A percentile compares a stretch with the other conserved stretches of the same genome.
These are phyloP conservation scores for Lepilemur ruficaudatus DNA, from an alignment of 2,797 vertebrate species.

Conservation along the genomic window DNA sequence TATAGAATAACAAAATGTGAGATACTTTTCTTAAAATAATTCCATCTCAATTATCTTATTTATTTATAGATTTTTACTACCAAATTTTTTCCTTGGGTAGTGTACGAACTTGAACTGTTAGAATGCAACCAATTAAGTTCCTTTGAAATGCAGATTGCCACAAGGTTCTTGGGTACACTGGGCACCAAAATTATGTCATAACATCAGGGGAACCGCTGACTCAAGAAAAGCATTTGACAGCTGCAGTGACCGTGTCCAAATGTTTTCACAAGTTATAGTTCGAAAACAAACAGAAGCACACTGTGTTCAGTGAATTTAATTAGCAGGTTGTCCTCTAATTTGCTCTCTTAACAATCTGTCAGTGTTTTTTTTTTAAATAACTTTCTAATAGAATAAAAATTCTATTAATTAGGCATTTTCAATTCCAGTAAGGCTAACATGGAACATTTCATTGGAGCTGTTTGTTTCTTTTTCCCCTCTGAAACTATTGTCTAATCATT, in stretches of 20 bases:
- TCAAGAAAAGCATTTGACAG: slow-evolving; percentile 9
- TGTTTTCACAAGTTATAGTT: background rate
- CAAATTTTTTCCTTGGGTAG: background rate
- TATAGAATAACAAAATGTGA: background rate
- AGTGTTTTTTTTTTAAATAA: background rate
- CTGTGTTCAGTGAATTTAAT: background rate
- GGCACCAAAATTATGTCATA: background rate
- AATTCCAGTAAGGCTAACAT: background rate
- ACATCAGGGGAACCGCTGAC: background rate
- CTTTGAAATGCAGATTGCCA: background rate
- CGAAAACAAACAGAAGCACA: slow-evolving; percentile 21
- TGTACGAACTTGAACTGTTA: background rate
- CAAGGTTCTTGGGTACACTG: background rate
- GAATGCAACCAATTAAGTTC: background rate
- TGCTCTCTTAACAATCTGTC: background rate
- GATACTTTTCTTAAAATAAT: background rate
- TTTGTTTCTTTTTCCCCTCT: background rate
- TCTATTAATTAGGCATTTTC: background rate
- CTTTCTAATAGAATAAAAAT: background rate
- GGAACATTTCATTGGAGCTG: background rate
- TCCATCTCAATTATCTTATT: background rate
- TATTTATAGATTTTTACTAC: background rate
- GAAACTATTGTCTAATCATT: background rate
- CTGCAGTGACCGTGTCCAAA: background rate
- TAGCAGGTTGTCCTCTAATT: slow-evolving; percentile 1